These are phyloP conservation scores for Battus philenor DNA, from an alignment of 1,140 invertebrate genomes.

Conservation along the genomic window DNA sequence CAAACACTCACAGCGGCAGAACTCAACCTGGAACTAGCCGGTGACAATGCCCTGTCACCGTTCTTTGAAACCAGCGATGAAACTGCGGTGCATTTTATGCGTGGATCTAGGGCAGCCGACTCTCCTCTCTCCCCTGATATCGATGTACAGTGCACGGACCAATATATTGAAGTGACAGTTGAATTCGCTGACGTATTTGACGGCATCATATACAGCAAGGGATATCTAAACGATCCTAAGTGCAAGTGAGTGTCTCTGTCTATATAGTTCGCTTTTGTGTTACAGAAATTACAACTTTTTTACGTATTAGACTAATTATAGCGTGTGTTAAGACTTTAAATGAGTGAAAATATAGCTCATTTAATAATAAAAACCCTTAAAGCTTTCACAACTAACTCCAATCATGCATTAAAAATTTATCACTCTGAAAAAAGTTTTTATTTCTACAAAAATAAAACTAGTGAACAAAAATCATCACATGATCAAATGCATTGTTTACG, in stretches of 20 bases:
- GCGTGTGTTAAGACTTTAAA: too few species aligned
- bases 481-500: too few species aligned
- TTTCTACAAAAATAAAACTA: too few species aligned
- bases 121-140: slow-evolving; percentile 65
- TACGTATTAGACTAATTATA: too few species aligned
- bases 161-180: slow-evolving; percentile 79
- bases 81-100: slow-evolving; percentile 60
- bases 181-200: slow-evolving; percentile 80
- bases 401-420: too few species aligned
- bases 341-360: too few species aligned
- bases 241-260: slow-evolving; percentile 76
- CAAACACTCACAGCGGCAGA: slow-evolving; percentile 60
- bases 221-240: slow-evolving; percentile 79
- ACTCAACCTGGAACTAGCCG: slow-evolving; percentile 60
- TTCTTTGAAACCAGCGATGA: slow-evolving; percentile 65
- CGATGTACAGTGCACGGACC: slow-evolving; percentile 80
- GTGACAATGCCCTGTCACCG: slow-evolving; percentile 53
- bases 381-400: too few species aligned
- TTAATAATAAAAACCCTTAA: too few species aligned
- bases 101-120: slow-evolving; percentile 56
- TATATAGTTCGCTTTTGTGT: not conserved
- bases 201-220: slow-evolving; percentile 86
- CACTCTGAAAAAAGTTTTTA: too few species aligned
- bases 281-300: too few species aligned
- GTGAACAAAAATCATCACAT: too few species aligned